Conservation (phyloP, 2,888 invertebrate species). For the Carcina quercana region DNA sequence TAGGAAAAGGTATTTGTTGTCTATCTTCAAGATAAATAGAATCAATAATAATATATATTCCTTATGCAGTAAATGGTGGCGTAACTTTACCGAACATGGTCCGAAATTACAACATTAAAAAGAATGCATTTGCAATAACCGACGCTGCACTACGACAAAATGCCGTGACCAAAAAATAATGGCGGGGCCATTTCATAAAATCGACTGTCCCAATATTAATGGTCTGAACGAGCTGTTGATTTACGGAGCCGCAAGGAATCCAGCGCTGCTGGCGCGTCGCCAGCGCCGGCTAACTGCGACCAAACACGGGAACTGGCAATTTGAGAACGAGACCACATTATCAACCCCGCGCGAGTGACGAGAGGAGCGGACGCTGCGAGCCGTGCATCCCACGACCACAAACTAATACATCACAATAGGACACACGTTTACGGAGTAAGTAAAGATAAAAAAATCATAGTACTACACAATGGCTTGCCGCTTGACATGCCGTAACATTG, state of each 20-base stretch:
- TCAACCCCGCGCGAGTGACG: constrained; percentile 6
- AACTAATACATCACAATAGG: no score
- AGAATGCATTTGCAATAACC: no score
- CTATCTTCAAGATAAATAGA: no score
- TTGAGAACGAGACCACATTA: constrained; percentile 39
- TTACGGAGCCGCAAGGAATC: constrained; percentile 34
- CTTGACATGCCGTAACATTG: no score
- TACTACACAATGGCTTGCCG: no score
- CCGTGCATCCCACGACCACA: no score
- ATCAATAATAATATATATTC: no score
- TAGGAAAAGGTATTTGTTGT: no score
- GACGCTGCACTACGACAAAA: constrained; percentile 20
- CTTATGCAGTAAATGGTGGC: no score
- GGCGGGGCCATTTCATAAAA: constrained; percentile 14
- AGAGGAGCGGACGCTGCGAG: constrained; percentile 1
- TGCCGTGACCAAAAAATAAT: constrained; percentile 13
- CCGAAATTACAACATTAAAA: neutral
- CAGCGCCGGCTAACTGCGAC: constrained; percentile 39
- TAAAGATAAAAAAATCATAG: no score
- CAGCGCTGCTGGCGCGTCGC: constrained; percentile 30
- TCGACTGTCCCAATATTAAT: constrained; percentile 27
- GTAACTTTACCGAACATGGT: no score
- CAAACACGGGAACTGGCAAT: constrained; percentile 40
- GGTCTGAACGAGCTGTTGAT: constrained; percentile 32
- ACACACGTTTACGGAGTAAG: no score